Base-by-base conservation (phyloP, 2,888 invertebrate genomes). In the Griposia aprilina region DNA sequence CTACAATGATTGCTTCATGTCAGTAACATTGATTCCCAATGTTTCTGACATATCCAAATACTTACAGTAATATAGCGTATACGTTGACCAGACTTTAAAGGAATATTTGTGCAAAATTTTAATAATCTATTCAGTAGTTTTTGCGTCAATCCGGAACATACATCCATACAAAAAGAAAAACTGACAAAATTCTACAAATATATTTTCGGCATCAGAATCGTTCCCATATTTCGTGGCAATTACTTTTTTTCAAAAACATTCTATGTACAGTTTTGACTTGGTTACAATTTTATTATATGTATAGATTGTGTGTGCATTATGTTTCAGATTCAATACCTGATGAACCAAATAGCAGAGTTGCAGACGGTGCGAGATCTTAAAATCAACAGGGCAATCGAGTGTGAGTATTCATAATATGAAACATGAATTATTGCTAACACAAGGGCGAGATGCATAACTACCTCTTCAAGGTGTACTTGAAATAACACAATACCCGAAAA, bases 381-480 rank as follows among this genome's bases (percentile, higher is more conserved):
- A 89, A 94, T 97, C 74, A 94, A 93, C 85, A 92, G 94, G 84
- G 97, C 97, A n/a, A 93, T 97, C 77, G 96, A 96, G 89, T 96
- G 97, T 97, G 82, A 94, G 96, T 93, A 67, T 60, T 6, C 6
- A 52, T 36, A 55, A 52, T 36, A 55, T 52, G 2, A 15, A 30
- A 52, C 26, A n/a, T n/a, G n/a, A n/a, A n/a, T n/a, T n/a, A n/a
- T n/a, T n/a, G n/a, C n/a, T n/a, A n/a, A n/a, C n/a, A n/a, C n/a
- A n/a, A n/a, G n/a, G n/a, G n/a, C n/a, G n/a, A n/a, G n/a, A n/a
- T n/a, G n/a, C n/a, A n/a, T n/a, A n/a, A n/a, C n/a, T n/a, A n/a
- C 65, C 17, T 13, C 13, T 45, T 17, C 41, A 45, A 10, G 0
- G n/a, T 45, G 65, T n/a, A 26, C 11, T 26, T 26, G 45, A 45